Evolutionary conservation across 2,113 vertebrate genomes (phyloP).

Genomic region (Rhinichthys klamathensis): DNA sequence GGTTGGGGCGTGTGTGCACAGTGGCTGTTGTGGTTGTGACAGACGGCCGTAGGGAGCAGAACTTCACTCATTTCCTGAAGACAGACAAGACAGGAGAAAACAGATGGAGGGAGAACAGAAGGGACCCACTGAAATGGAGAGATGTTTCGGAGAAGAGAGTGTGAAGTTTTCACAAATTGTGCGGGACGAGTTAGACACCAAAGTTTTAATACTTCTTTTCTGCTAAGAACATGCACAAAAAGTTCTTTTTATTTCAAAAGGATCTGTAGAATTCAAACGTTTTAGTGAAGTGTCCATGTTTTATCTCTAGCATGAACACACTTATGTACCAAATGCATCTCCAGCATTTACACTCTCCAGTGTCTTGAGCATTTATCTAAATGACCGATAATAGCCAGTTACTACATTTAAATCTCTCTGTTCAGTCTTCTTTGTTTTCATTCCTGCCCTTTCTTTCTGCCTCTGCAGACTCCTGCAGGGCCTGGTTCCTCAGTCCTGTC

Average conservation of each 20-base stretch:
- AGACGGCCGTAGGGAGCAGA: conserved; percentile 36
- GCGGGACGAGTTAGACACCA: background rate
- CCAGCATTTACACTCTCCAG: conserved; percentile 23
- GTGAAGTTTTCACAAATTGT: background rate
- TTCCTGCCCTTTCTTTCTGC: conserved; percentile 86
- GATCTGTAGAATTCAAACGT: conserved; percentile 3
- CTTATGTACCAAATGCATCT: conserved; percentile 72
- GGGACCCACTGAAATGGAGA: background rate
- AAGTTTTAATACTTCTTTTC: background rate
- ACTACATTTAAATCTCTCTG: conserved; percentile 79
- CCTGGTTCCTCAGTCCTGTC: conserved; percentile 89
- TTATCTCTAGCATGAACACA: conserved; percentile 46
- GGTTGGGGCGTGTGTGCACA: conserved; percentile 16
- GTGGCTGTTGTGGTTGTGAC: conserved; percentile 37
- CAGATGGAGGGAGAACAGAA: conserved; percentile 61
- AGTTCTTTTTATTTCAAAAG: conserved; percentile 22
- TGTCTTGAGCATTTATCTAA: conserved; percentile 44
- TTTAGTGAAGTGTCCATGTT: conserved; percentile 12
- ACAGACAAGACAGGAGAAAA: conserved; percentile 65
- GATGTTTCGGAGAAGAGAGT: conserved; percentile 24
- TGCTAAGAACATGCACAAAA: background rate
- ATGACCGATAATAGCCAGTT: conserved; percentile 84
- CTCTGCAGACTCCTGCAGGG: conserved; percentile 86
- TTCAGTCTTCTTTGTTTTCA: conserved; percentile 86
- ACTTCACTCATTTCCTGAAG: conserved; percentile 59